Base-by-base conservation (phyloP, 2,888 invertebrate genomes). In the Agriopis leucophaearia region DNA sequence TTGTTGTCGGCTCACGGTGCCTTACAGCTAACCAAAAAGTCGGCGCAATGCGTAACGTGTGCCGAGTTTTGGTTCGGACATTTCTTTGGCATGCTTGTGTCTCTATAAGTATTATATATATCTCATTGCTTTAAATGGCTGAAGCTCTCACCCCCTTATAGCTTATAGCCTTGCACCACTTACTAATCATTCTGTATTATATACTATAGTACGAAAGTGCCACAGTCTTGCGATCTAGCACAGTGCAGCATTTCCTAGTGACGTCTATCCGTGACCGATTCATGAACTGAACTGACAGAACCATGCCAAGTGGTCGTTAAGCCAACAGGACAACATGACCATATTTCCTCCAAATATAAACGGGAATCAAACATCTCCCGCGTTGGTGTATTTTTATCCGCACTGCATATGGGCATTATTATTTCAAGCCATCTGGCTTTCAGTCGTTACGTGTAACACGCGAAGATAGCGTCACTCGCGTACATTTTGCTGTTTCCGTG, bases 341-440 rank as follows among this genome's bases (percentile, higher is more conserved):
- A 78, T 80, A 75, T 78, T 83, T 82, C 80, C 74, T 81, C 86
- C 86, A 84, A 89, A 89, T 90, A 89, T 88, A 91, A 82, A 84
- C 82, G 75, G 75, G 78, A 82, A 86, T 84, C 80, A 77, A 77
- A 86, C 87, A 85, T 86, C 89, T 86, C 93, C 93, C 91, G 88
- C 90, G 83, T 84, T 67, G 89, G 87, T 88, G 87, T 93, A 92
- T 92, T 92, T 92, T 89, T 85, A 83, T 82, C 80, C 83, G 75
- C 79, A 81, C 81, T 75, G 74, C 85, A 87, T 89, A 88, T 87
- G 91, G 89, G 81, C 86, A 84, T 85, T 90, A 88, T 90, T 89
- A 88, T 90, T 89, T 74, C 79, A 81, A 83, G 82, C 83, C 89
- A 88, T 88, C 81, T 87, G 87, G 82, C 79, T 81, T 84, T 78